Percentiles rank a stretch among this genome's conserved stretches.
Evolutionary conservation across 2,797 vertebrate species (phyloP).

Genomic region (Nannoperca obscura): DNA sequence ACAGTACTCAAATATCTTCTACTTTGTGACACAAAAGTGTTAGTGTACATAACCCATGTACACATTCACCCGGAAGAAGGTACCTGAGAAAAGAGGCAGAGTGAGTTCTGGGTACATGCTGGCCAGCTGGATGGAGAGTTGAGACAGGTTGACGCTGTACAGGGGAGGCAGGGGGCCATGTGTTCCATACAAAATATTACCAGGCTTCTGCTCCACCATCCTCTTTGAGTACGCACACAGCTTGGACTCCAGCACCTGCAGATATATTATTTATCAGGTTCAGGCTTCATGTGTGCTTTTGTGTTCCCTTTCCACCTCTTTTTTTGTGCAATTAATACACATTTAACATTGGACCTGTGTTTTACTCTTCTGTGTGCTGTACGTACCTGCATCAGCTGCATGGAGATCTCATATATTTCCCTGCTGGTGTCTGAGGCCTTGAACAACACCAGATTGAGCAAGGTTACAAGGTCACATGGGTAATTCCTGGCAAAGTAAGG

Average conservation of each 20-base stretch:
- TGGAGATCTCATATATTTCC: constrained; percentile 99
- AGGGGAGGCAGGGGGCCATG: constrained; percentile 95
- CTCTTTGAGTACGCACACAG: constrained; percentile 97
- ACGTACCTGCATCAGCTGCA: constrained; percentile 98
- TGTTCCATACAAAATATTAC: constrained; percentile 95
- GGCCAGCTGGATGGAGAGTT: constrained; percentile 94
- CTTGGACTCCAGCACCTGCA: constrained; percentile 95
- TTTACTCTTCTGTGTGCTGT: neutral
- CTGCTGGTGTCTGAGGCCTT: constrained; percentile 98
- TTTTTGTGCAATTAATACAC: neutral
- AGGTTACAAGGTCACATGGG: constrained; percentile 96
- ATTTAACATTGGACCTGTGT: neutral
- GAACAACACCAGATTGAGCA: constrained; percentile 97
- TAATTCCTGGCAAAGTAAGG: constrained; percentile 89
- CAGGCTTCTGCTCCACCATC: constrained; percentile 94
- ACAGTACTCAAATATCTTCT: neutral
- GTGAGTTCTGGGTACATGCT: constrained; percentile 99
- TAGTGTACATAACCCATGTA: neutral
- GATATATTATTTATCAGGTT: neutral
- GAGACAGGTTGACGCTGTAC: constrained; percentile 94
- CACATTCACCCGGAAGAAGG: neutral
- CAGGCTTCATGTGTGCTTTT: constrained; percentile 1
- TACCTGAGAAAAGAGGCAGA: constrained; percentile 97
- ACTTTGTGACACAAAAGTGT: neutral
- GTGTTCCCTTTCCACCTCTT: neutral